Evolutionary conservation across 2,888 invertebrate species (phyloP).

Genomic region (Apamea monoglypha): DNA sequence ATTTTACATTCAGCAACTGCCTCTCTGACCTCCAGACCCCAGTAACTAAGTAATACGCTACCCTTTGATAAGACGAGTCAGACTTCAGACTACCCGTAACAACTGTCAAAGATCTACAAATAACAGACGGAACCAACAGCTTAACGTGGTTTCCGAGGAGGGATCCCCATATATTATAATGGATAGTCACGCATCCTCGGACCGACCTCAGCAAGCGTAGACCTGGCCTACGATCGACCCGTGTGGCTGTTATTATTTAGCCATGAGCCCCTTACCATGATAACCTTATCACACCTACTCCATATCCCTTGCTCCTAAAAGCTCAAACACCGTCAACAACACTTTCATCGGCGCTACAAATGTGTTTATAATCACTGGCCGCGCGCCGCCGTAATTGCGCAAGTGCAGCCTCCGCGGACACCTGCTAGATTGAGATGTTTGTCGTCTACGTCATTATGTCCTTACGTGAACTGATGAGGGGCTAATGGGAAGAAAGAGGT

Average conservation of each 20-base stretch:
- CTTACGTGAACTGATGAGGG: conserved; percentile 30
- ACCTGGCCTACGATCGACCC: not conserved
- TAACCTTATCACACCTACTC: conserved; percentile 10
- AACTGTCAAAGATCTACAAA: not conserved
- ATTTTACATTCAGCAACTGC: no score
- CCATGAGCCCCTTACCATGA: not conserved
- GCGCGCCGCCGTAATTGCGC: conserved; percentile 55
- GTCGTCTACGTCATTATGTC: conserved; percentile 48
- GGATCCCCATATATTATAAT: not conserved
- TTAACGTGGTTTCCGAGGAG: not conserved
- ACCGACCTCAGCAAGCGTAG: not conserved
- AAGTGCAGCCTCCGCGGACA: conserved; percentile 42
- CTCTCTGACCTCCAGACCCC: no score
- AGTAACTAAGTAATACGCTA: no score
- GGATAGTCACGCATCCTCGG: not conserved
- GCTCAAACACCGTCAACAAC: conserved; percentile 24
- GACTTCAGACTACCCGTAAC: no score
- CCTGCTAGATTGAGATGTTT: conserved; percentile 64
- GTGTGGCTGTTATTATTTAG: not conserved
- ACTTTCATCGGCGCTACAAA: conserved; percentile 57
- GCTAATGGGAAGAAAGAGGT: conserved; percentile 36
- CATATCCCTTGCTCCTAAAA: conserved; percentile 22
- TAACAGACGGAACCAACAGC: not conserved
- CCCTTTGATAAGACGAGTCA: no score
- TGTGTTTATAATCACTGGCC: conserved; percentile 68